A percentile compares a stretch with the other conserved stretches of the same genome.
Conservation (phyloP, 2,888 invertebrate genomes). For the Eupithecia dodoneata region DNA sequence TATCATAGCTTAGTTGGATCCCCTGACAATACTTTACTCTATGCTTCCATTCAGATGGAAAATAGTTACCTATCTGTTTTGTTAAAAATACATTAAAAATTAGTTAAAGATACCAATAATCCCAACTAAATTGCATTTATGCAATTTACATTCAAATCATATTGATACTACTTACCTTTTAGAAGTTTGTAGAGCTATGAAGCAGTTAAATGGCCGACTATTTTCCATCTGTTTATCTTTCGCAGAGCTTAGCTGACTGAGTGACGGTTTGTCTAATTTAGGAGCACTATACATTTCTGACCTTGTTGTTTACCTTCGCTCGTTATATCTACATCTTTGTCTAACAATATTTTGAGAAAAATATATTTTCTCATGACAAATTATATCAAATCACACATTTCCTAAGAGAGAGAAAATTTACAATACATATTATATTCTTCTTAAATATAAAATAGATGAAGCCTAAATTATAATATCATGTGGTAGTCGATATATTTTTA, state of each 20-base stretch:
- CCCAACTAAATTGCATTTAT: neutral
- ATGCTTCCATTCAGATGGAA: conserved; percentile 33
- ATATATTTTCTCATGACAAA: conserved; percentile 28
- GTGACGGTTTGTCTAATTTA: conserved; percentile 26
- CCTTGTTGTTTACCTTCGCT: conserved; percentile 19
- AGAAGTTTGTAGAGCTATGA: neutral
- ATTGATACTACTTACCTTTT: neutral
- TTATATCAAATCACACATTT: conserved; percentile 66
- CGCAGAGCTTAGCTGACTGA: conserved; percentile 9
- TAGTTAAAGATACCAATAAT: neutral
- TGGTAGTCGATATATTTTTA: conserved; percentile 66
- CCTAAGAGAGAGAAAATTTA: conserved; percentile 76
- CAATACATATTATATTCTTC: conserved; percentile 62
- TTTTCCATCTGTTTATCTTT: conserved; percentile 12
- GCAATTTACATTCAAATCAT: neutral
- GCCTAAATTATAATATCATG: conserved; percentile 62
- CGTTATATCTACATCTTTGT: conserved; percentile 25
- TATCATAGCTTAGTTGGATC: conserved; percentile 62
- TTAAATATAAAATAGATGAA: conserved; percentile 59
- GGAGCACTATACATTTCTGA: conserved; percentile 18
- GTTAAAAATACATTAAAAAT: neutral
- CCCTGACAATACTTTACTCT: conserved; percentile 67
- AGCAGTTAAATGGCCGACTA: neutral
- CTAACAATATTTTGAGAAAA: conserved; percentile 37
- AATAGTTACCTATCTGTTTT: neutral